Base-by-base conservation (phyloP, 2,888 invertebrate species). In the Hemaris fuciformis region DNA sequence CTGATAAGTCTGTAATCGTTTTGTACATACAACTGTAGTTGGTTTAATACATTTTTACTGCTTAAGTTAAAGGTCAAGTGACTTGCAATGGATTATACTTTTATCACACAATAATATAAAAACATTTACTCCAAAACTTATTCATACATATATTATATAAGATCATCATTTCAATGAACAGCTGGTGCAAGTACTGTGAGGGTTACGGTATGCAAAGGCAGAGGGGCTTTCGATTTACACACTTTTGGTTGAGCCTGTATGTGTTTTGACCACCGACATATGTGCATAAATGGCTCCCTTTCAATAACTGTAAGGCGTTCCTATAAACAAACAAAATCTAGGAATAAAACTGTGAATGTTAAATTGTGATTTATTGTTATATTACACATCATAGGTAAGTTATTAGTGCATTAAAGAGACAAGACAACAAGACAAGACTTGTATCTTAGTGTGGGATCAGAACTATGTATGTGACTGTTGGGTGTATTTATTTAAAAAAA, bases 221-320 rank as follows among this genome's bases (percentile, higher is more conserved):
- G 68, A 0, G 88, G 88, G 1, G 81, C 71, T 53, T 79, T 74
- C 60, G 66, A 78, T 0, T 75, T 70, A 66, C 95, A 93, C n/a
- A 96, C 87, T 76, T 89, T 92, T 0, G 94, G 93, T 63, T 95
- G 94, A 64, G 95, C 94, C 76, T 97, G 96, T 63, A 97, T 85
- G 76, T 96, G 95, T 80, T 95, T 95, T 69, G 94, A 96, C 97
- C 97, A 97, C 71, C 97, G 92, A 45, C 96, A 96, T 0, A 97
- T 82, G 79, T 96, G 94, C 23, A 96, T 76, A 64, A 94, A 93
- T 59, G 94, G 94, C 73, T 96, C 96, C 74, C 95, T 95, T 59
- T 96, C 96, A 63, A 93, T 84, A 23, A 94, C 88, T 8, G 93
- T 92, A 13, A 96, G 87, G 18, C 93, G 92, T 74, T 93, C 94